A percentile compares a stretch with the other conserved stretches of the same genome.
phyloP scores from a whole-genome alignment of 2,113 vertebrate species.

The Apaloderma vittatum region DNA sequence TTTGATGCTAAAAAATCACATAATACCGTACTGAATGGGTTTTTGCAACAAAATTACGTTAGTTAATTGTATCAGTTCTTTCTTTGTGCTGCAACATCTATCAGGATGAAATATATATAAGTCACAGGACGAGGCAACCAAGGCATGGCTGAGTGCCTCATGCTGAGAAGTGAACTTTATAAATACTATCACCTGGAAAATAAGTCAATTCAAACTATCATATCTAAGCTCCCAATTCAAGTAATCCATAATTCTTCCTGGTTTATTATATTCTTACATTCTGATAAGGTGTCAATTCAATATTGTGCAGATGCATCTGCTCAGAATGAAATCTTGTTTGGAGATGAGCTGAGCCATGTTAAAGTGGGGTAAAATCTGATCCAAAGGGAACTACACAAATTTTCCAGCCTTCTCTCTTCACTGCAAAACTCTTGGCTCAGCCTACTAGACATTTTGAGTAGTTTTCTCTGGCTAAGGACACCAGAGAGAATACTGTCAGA shows the following conservation, averaged over 20 bases:
- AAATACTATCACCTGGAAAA: slow-evolving; percentile 4
- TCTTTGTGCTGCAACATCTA: neutral
- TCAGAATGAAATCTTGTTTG: neutral
- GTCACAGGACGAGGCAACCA: neutral
- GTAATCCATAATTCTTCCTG: neutral
- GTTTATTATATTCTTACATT: neutral
- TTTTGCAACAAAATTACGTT: neutral
- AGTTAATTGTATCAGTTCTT: neutral
- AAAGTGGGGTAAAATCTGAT: neutral
- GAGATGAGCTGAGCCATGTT: neutral
- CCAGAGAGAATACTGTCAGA: neutral
- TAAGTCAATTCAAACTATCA: neutral
- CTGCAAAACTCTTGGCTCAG: neutral
- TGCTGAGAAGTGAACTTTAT: neutral
- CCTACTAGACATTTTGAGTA: neutral
- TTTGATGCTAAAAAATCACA: neutral
- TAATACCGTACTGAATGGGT: accelerated
- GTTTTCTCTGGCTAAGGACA: neutral
- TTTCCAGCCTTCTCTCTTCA: neutral
- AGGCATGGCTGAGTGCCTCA: neutral
- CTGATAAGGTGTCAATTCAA: neutral
- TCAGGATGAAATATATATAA: neutral
- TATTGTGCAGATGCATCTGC: neutral
- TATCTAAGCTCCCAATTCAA: neutral
- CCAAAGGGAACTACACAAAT: neutral